phyloP scores from a whole-genome alignment of 2,113 vertebrate genomes.

The Daphoenositta chrysoptera region DNA sequence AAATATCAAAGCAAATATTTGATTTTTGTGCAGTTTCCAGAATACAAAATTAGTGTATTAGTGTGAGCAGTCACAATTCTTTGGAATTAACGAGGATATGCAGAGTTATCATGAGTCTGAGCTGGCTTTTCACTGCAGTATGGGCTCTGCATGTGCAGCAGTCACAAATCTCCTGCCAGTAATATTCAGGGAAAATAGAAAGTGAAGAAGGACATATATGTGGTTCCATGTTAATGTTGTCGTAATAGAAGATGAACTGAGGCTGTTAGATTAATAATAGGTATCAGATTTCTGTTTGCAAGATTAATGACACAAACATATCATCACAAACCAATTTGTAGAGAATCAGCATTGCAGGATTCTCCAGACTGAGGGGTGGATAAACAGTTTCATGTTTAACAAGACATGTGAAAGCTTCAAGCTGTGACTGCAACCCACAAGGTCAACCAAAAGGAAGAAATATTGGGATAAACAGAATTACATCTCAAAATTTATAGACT shows the following conservation, averaged over 20 bases:
- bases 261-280: background rate
- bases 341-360: background rate
- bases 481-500: background rate
- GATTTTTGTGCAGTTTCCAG: background rate
- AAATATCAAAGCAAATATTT: constrained; percentile 36
- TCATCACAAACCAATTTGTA: background rate
- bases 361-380: background rate
- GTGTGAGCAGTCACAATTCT: background rate
- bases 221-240: background rate
- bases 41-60: background rate
- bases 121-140: background rate
- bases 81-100: background rate
- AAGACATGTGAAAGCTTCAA: background rate
- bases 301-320: background rate
- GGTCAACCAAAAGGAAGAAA: background rate
- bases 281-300: background rate
- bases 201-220: background rate
- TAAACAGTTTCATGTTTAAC: background rate
- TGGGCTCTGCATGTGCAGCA: background rate
- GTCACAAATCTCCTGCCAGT: background rate
- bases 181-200: background rate
- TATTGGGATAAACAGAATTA: background rate
- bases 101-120: background rate
- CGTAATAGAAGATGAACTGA: background rate
- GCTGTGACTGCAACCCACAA: background rate